A percentile compares a stretch with the other conserved stretches of the same genome.
Evolutionary conservation across 2,888 invertebrate species (phyloP).

Genomic region (Spodoptera littoralis): DNA sequence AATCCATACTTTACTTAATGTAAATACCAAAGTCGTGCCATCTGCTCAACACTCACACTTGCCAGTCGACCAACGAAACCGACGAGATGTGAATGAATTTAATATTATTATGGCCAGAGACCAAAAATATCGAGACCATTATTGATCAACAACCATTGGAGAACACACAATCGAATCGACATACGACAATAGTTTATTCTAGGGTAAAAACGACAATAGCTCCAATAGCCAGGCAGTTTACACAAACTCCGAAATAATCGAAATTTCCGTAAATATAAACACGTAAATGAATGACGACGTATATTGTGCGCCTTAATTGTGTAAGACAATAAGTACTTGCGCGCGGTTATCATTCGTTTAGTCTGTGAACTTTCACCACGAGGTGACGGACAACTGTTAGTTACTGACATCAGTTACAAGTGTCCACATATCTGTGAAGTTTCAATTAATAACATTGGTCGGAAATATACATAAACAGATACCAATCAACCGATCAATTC

Average conservation of each 20-base stretch:
- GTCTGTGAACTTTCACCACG: slow-evolving; percentile 32
- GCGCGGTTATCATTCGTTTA: neutral
- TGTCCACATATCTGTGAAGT: slow-evolving; percentile 11
- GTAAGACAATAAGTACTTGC: neutral
- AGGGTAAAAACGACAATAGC: neutral
- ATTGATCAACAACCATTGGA: no score
- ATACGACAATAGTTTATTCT: no score
- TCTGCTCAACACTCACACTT: no score
- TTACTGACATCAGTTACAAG: slow-evolving; percentile 8
- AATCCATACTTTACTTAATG: no score
- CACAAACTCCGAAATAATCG: no score
- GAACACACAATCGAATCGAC: no score
- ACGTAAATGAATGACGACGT: neutral
- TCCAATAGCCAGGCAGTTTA: neutral
- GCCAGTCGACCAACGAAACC: no score
- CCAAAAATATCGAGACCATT: no score
- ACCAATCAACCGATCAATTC: slow-evolving; percentile 4
- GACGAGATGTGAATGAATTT: no score
- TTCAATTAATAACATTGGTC: slow-evolving; percentile 22
- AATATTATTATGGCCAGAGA: no score
- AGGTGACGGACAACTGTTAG: slow-evolving; percentile 3
- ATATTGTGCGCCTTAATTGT: neutral
- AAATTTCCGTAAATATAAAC: neutral
- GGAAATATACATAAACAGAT: slow-evolving; percentile 12
- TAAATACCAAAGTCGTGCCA: no score